These are phyloP conservation scores for Oligia fasciuncula DNA, from an alignment of 2,888 invertebrate genomes.

Conservation along the genomic window DNA sequence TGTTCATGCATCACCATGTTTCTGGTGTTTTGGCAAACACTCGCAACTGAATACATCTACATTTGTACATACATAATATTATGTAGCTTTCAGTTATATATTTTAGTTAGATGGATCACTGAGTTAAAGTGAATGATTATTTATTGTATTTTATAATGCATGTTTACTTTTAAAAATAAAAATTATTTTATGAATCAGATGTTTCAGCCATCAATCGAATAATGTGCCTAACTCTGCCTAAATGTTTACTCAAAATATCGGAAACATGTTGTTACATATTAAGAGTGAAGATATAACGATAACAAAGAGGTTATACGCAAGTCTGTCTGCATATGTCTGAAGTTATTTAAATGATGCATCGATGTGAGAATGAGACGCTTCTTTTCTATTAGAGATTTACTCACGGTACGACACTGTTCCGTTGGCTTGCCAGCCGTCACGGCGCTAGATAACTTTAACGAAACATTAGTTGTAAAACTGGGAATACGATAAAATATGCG, in stretches of 20 bases:
- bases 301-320: slow-evolving; percentile 71
- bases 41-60: slow-evolving; percentile 47
- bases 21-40: slow-evolving; percentile 69
- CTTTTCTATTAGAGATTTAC: slow-evolving; percentile 81
- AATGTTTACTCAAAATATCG: slow-evolving; percentile 66
- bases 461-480: slow-evolving; percentile 44
- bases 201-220: slow-evolving; percentile 54
- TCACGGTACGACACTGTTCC: slow-evolving; percentile 76
- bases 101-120: slow-evolving; percentile 52
- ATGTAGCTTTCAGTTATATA: slow-evolving; percentile 57
- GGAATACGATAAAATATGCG: slow-evolving; percentile 45
- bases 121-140: slow-evolving; percentile 46
- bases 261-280: slow-evolving; percentile 76
- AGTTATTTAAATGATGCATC: slow-evolving; percentile 77
- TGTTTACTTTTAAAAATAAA: slow-evolving; percentile 44
- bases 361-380: slow-evolving; percentile 86
- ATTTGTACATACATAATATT: slow-evolving; percentile 62
- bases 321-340: slow-evolving; percentile 76
- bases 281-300: slow-evolving; percentile 71
- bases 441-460: slow-evolving; percentile 57
- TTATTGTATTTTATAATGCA: slow-evolving; percentile 57
- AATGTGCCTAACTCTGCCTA: slow-evolving; percentile 64
- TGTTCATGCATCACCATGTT: slow-evolving; percentile 74
- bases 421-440: slow-evolving; percentile 68
- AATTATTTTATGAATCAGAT: slow-evolving; percentile 32